Base-by-base conservation (phyloP, 2,113 vertebrate species). In the Eulacestoma nigropectus region DNA sequence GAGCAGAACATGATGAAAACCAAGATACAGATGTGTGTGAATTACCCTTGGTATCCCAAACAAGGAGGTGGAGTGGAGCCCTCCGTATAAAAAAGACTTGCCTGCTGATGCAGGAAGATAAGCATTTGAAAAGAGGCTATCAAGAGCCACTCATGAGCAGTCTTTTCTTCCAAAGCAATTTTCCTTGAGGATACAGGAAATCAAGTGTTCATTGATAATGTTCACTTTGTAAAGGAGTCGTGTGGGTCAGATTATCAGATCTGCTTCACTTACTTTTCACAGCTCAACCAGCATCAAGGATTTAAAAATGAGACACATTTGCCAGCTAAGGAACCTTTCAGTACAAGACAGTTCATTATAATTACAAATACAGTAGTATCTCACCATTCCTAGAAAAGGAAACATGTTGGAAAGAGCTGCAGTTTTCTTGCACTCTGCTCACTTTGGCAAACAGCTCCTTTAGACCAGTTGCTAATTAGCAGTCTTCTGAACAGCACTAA, bases 101-200 rank as follows among this genome's bases (percentile, higher is more conserved):
- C 64, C 55, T 74, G 70, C 75, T 91, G 84, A 96, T 89, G 50
- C 78, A 80, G 92, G 67, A 65, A 70, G 94, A 95, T 85, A 96
- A 94, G 70, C 84, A 74, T 91, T 94, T 91, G 75, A 91, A 94
- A 95, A 87, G 95, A 93, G 68, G 16, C 72, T 86, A 85, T 92
- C 87, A 93, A 96, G 84, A 90, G 59, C 56, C 70, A 93, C 74
- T 90, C 55, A 37, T 21, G 59, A 96, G 59, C 67, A 64, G 39
- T 10, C 78, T 84, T 92, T 89, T 85, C 70, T 89, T 94, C 84
- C 53, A 55, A 69, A 85, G 84, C 72, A 88, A 74, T 96, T 88
- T 91, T 96, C 60, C 90, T 94, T 67, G 77, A 94, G 82, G 87
- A 91, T 90, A 77, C 64, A 85, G 93, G 85, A 93, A 96, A 93